Evolutionary conservation across 2,113 vertebrate genomes (phyloP), one percentile per base, ranked within the genome.

Genomic region (Psittacara wagleri): DNA sequence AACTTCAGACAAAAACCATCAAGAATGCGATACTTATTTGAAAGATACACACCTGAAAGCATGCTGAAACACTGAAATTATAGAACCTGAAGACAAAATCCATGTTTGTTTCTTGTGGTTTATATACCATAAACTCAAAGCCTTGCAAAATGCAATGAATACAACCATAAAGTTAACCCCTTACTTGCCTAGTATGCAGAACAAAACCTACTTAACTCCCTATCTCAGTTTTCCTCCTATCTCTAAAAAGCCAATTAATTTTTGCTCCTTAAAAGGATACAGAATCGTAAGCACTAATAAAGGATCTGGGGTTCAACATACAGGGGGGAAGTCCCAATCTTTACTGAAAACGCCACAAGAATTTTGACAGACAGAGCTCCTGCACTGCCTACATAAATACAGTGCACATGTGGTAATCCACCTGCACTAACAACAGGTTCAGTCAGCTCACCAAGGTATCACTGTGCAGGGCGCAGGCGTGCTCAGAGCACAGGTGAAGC

Each of bases 51-150:
- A 37, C 14, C 22, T 59, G 63, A 70, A 86, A 75, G 33, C 7
- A 48, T 0, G 0, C 13, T 39, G 13, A 48, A 83, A 64, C 29
- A 46, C 13, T n/a, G 35, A 35, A 20, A 8, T 51, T 37, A 7
- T 16, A 52, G 46, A 77, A 67, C 19, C 15, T 41, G n/a, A 81
- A 52, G 29, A 55, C 18, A 74, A 62, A 81, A 62, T 54, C 48
- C 4, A 14, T 4, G 12, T 8, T 1, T 5, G 4, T 27, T 17
- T 85, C 81, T 61, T n/a, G 52, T 17, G 11, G 11, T 87, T 57
- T 55, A 7, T 31, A 54, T 31, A 64, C 90, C 75, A 77, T 9
- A 69, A 70, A 84, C 31, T 35, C 62, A 63, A 81, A 73, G 35
- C 68, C 43, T 64, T 69, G 18, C 13, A 54, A 84, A 85, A 81